Conservation (phyloP, 2,888 invertebrate genomes). For the Troides oblongomaculatus region DNA sequence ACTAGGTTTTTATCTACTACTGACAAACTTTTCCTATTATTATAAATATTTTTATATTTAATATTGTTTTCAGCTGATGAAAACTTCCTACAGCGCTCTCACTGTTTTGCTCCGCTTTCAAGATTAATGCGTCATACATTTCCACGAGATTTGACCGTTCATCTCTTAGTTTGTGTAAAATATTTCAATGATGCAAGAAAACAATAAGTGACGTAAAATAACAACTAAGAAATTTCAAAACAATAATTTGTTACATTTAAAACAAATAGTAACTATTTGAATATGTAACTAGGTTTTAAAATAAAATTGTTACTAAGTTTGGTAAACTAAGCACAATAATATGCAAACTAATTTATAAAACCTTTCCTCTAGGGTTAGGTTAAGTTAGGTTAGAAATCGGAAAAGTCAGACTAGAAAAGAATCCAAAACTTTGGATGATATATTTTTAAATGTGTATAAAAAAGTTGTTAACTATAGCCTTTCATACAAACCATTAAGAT, state of each 20-base stretch:
- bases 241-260: neutral
- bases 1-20: neutral
- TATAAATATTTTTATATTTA: constrained; percentile 2
- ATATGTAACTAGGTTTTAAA: neutral
- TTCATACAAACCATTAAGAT: no score
- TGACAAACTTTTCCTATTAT: neutral
- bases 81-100: constrained; percentile 65
- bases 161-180: constrained; percentile 17
- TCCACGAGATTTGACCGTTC: neutral
- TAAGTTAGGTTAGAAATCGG: neutral
- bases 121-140: constrained; percentile 31
- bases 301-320: neutral
- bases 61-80: constrained; percentile 59
- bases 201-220: neutral
- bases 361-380: neutral
- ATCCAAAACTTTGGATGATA: no score
- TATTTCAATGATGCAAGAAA: constrained; percentile 11
- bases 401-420: neutral
- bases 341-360: neutral
- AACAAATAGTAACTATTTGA: neutral
- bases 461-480: no score
- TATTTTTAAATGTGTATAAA: no score
- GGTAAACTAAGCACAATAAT: neutral
- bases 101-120: constrained; percentile 59
- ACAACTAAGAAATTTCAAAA: constrained; percentile 1